Percentiles rank a stretch among this genome's conserved stretches.
phyloP scores from a whole-genome alignment of 2,797 vertebrate genomes.

The Loris lydekkerianus region DNA sequence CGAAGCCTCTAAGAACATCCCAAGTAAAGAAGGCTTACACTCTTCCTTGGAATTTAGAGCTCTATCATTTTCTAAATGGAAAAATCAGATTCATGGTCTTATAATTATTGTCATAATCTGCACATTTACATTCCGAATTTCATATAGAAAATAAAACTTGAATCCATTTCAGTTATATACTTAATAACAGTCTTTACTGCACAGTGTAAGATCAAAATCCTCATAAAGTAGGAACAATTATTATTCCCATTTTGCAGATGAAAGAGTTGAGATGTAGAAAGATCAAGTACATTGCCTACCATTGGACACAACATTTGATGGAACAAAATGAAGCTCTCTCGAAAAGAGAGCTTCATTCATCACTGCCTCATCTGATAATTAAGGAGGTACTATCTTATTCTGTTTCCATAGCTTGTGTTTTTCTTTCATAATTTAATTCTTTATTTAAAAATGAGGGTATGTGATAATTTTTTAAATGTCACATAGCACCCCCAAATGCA shows the following conservation, averaged over 20 bases:
- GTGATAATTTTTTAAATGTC: background rate
- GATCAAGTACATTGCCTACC: background rate
- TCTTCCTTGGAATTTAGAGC: background rate
- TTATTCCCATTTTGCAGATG: constrained; percentile 15
- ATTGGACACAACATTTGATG: background rate
- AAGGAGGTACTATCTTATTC: background rate
- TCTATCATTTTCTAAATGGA: constrained; percentile 20
- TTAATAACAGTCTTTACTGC: background rate
- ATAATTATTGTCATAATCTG: background rate
- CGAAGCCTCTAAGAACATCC: background rate
- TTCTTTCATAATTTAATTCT: constrained; percentile 38
- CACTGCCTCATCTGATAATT: background rate
- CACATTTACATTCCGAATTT: constrained; percentile 46
- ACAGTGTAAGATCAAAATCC: constrained; percentile 35
- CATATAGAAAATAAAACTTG: constrained; percentile 23
- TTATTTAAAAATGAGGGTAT: background rate
- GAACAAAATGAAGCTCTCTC: background rate
- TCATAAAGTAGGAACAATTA: background rate
- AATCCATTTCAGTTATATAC: background rate
- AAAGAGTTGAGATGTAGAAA: constrained; percentile 51
- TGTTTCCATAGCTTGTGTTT: constrained; percentile 19
- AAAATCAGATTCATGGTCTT: background rate
- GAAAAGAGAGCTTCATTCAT: background rate
- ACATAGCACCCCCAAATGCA: background rate
- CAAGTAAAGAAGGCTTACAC: background rate